Base-by-base conservation (phyloP, 2,113 vertebrate species). In the Pomatostomus ruficeps region DNA sequence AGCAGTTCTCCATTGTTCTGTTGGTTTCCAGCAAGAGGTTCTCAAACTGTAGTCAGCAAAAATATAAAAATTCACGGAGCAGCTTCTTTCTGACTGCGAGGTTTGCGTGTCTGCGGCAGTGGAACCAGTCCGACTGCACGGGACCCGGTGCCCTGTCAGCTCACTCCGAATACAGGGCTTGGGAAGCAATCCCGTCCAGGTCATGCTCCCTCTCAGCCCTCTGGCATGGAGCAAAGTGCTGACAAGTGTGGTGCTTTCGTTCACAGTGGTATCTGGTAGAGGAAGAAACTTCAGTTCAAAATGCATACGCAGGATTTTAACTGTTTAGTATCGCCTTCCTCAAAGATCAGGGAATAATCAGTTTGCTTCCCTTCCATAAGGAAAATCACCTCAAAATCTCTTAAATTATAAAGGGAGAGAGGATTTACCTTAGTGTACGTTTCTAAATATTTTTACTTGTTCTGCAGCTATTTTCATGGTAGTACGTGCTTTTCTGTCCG, bases 121-220 rank as follows among this genome's bases (percentile, higher is more conserved):
- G 73, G 51, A 73, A 33, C 46, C 26, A 28, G 38, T 43, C 49
- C 12, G 68, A 7, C 63, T 80, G 59, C 51, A 4, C 11, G 1
- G 72, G 38, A 85, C 33, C 5, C 3, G 38, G 72, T 28, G 57
- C 26, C 52, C 26, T n/a, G 8, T 52, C 59, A 55, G 28, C 59
- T 63, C 24, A 18, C 71, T 77, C 45, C 5, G 28, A 35, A 79
- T 58, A 19, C 23, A 40, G 26, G 38, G 29, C 58, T 43, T 65
- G 70, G 93, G 93, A 80, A 96, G 45, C 79, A 67, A 29, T 90
- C 57, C 45, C 35, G 21, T 49, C 49, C 93, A 76, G 86, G 91
- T 86, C 91, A 68, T 36, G 83, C 45, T 88, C 67, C 54, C 49
- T 61, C 28, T 88, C 58, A 76, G 62, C 67, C 72, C 63, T 91